Evolutionary conservation across 2,113 vertebrate genomes (phyloP).

Genomic region (Perca fluviatilis): DNA sequence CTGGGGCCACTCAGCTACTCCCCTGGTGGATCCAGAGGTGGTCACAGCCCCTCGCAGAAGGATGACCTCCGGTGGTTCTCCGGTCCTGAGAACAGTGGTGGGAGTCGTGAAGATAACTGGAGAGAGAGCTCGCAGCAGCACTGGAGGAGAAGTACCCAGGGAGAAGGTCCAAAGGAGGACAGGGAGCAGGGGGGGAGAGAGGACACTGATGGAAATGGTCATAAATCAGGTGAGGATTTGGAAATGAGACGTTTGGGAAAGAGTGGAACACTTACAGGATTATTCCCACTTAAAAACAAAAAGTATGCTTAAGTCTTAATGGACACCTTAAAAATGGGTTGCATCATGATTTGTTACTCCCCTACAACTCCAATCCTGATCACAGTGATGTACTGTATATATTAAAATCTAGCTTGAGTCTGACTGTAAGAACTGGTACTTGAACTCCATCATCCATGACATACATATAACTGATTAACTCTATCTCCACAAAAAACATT

Average conservation of each 20-base stretch:
- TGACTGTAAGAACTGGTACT: background rate
- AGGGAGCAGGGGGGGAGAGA: slow-evolving; percentile 58
- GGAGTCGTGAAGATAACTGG: slow-evolving; percentile 84
- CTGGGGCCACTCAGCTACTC: slow-evolving; percentile 78
- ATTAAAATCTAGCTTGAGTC: background rate
- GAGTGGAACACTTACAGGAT: background rate
- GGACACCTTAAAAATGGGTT: background rate
- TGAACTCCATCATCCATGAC: background rate
- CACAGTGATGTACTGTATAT: background rate
- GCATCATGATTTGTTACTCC: background rate
- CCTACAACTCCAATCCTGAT: background rate
- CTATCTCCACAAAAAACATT: background rate
- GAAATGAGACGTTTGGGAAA: slow-evolving; percentile 6
- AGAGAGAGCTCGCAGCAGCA: slow-evolving; percentile 78
- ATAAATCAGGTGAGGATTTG: slow-evolving; percentile 71
- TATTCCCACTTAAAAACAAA: background rate
- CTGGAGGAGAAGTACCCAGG: slow-evolving; percentile 80
- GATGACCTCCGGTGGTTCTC: slow-evolving; percentile 86
- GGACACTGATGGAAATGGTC: slow-evolving; percentile 63
- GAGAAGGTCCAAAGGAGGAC: slow-evolving; percentile 79
- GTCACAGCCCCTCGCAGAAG: slow-evolving; percentile 84
- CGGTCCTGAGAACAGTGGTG: slow-evolving; percentile 76
- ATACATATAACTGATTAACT: background rate
- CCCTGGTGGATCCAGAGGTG: slow-evolving; percentile 82
- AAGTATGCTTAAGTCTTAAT: background rate